phyloP scores from a whole-genome alignment of 2,113 vertebrate species.

The Pogona vitticeps region DNA sequence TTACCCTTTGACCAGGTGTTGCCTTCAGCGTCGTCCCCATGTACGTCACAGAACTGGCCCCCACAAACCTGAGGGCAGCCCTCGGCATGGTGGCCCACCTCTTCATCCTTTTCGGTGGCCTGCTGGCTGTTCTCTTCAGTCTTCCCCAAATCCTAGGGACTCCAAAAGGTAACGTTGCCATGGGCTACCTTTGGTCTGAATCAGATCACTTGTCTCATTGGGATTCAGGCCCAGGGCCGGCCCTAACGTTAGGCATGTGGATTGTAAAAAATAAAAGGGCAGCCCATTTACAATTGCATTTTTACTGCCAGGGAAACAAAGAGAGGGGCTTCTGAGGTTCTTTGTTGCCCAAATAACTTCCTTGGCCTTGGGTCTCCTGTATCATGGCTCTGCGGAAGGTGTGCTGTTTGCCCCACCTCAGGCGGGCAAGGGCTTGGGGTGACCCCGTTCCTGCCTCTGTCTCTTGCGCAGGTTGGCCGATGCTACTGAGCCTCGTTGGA shows the following conservation, averaged over 20 bases:
- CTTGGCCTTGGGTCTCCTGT: too few relatives aligned
- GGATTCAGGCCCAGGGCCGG: too few relatives aligned
- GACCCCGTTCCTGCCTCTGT: not conserved
- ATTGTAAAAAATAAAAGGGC: too few relatives aligned
- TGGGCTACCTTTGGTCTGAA: not conserved
- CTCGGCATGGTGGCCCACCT: conserved; percentile 77
- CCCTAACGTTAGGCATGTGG: not conserved
- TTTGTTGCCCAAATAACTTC: too few relatives aligned
- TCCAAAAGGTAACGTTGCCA: conserved; percentile 66
- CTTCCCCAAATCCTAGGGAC: conserved; percentile 78
- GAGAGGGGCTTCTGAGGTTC: too few relatives aligned
- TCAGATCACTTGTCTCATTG: not conserved
- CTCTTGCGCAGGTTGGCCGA: conserved; percentile 82
- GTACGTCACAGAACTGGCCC: conserved; percentile 83
- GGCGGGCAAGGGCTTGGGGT: too few relatives aligned
- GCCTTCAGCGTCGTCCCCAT: conserved; percentile 84
- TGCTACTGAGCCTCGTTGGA: conserved; percentile 87
- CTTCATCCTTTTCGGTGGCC: conserved; percentile 80
- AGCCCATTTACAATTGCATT: too few relatives aligned
- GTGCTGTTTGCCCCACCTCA: too few relatives aligned
- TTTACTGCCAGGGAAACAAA: too few relatives aligned
- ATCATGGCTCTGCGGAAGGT: too few relatives aligned
- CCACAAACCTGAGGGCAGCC: conserved; percentile 80
- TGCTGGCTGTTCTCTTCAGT: conserved; percentile 80
- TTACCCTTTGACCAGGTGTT: conserved; percentile 65